Evolutionary conservation across 1,140 invertebrate species (phyloP), one percentile per base, ranked within the genome.

Genomic region (Antheraea mylitta): DNA sequence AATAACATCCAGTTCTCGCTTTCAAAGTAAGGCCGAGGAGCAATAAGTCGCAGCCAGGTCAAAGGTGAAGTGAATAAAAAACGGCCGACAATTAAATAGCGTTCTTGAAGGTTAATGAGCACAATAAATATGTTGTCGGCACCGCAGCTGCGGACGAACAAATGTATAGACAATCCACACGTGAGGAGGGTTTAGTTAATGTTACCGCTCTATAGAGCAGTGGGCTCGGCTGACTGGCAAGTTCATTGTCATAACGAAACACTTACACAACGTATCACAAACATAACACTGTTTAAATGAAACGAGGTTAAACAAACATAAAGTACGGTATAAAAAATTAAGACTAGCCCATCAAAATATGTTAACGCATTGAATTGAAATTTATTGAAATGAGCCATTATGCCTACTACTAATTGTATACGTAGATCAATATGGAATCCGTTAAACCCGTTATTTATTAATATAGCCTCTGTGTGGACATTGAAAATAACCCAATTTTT

Each of bases 71-170:
- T 90, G 86, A 90, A 92, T 92, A 91, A 92, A 92, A 92, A 92
- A 92, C 88, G 90, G 83, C 85, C 87, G 86, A 92, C 90, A 92
- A 92, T 92, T 92, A 92, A 90, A 92, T 90, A 89, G 86, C 88
- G 90, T 92, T 92, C 90, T 90, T 87, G 86, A 92, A 92, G 90
- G 90, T 92, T 92, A 92, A 92, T 92, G 89, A 92, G 88, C 87
- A 91, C 86, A 89, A 92, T 92, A 92, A 92, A 92, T 92, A 92
- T 89, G 90, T 90, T 92, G 90, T 92, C 90, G 90, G 90, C 88
- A 89, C 85, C 86, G 83, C 88, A 92, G 88, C 88, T 90, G 90
- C 86, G 83, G 81, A 89, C 81, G 85, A 87, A 90, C 87, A 90
- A 90, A 90, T 89, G 83, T 81, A 85, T 80, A 77, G 82, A 74